A percentile compares a stretch with the other conserved stretches of the same genome.
Evolutionary conservation across 2,113 vertebrate genomes (phyloP).

Genomic region (Halcyon senegalensis): DNA sequence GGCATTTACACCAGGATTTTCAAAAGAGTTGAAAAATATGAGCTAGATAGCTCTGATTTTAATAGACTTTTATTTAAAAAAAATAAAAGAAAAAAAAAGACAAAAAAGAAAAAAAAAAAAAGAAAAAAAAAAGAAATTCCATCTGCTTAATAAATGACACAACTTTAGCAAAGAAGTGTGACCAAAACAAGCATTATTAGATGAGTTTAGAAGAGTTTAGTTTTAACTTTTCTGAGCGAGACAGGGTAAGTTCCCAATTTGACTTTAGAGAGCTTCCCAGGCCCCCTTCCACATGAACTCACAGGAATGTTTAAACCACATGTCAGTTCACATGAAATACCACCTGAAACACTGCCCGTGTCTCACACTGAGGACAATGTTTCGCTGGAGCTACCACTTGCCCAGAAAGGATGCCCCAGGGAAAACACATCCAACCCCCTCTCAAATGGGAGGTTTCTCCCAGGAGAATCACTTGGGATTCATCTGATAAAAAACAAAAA

Average conservation of each 20-base stretch:
- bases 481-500: background rate
- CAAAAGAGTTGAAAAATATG: rapidly evolving
- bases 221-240: background rate
- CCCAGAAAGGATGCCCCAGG: background rate
- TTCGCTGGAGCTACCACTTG: background rate
- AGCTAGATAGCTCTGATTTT: background rate
- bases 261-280: background rate
- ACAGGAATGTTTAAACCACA: background rate
- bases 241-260: rapidly evolving
- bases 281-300: background rate
- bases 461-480: background rate
- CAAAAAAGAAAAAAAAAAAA: background rate
- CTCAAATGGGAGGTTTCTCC: background rate
- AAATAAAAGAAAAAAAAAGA: too few species aligned
- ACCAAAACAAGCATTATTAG: background rate
- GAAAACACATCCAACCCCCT: background rate
- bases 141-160: background rate
- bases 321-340: background rate
- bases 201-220: background rate
- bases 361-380: background rate
- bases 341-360: background rate
- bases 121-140: background rate
- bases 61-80: background rate
- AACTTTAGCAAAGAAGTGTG: background rate
- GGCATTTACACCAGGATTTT: background rate